Base-by-base conservation (phyloP, 2,888 invertebrate species). In the Erebia ligea region DNA sequence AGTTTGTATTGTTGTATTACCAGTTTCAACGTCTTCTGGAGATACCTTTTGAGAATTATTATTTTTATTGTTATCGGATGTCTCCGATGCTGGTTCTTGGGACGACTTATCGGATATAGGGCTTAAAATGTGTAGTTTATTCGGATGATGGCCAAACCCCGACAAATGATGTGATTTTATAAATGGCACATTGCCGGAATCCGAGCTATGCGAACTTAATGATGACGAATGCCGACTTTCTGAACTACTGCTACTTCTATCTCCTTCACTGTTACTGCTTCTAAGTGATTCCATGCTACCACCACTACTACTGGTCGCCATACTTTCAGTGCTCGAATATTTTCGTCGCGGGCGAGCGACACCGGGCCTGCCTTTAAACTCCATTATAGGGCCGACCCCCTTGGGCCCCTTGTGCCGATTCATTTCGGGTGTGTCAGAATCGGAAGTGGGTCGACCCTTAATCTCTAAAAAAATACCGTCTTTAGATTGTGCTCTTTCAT, bases 31-130 rank as follows among this genome's bases (percentile, higher is more conserved):
- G 74, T 96, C 96, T 81, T 96, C 96, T 0, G 97, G 97, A 21
- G 97, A 96, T 65, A 95, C 95, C 82, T 96, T 96, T 83, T 96
- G 96, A 0, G 96, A 96, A 81, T 96, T 96, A 82, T 96, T 96
- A 84, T 96, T 96, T 77, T 95, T 95, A 80, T 96, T 97, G 82
- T 97, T 96, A 81, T 97, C 97, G 13, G 96, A 97, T 21, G 96
- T 96, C 86, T 97, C 97, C 9, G 97, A 97, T 21, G 95, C 96
- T 17, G 97, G 97, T 82, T 98, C 98, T 87, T 97, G 97, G 1
- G 97, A 97, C 25, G 97, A 97, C 88, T 97, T 98, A 88, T 98
- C 98, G 71, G 97, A 97, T 81, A 98, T 98, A 21, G 98, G 98
- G 80, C 97, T 98, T 62, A 98, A 94, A 84, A 98, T 97, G 87